phyloP scores from a whole-genome alignment of 1,140 invertebrate species.

The Probaryconus sp. region DNA sequence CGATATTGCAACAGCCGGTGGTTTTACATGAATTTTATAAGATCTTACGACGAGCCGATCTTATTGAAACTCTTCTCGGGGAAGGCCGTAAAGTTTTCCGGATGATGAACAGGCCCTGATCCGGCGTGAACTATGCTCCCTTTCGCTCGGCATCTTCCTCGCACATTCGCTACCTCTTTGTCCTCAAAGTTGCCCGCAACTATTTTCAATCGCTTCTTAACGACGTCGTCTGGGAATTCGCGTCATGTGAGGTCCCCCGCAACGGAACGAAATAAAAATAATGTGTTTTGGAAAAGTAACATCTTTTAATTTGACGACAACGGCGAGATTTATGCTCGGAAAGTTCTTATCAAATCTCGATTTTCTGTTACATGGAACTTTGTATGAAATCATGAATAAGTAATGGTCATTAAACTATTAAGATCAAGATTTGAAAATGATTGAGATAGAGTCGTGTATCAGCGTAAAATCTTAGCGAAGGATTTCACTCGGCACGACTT shows the following conservation, averaged over 20 bases:
- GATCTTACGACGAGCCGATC: slow-evolving; percentile 23
- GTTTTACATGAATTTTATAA: slow-evolving; percentile 49
- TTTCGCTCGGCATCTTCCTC: no score
- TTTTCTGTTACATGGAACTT: no score
- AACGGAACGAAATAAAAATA: background rate
- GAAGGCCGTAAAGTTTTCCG: slow-evolving; percentile 39
- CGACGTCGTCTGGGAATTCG: slow-evolving; percentile 45
- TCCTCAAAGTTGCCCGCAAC: slow-evolving; percentile 32
- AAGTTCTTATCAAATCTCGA: slow-evolving; percentile 4
- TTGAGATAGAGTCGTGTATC: no score
- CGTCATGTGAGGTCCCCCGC: slow-evolving; percentile 16
- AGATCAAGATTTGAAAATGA: no score
- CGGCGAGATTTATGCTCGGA: background rate
- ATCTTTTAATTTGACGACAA: background rate
- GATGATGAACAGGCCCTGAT: slow-evolving; percentile 34
- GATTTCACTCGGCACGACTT: no score
- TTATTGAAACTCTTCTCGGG: slow-evolving; percentile 37
- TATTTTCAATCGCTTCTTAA: slow-evolving; percentile 49
- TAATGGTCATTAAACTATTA: no score
- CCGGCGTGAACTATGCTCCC: slow-evolving; percentile 5
- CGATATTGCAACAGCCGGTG: slow-evolving; percentile 39
- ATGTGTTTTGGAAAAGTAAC: slow-evolving; percentile 8
- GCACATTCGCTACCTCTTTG: background rate
- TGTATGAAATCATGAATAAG: no score
- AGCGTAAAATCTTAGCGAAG: no score